phyloP scores from a whole-genome alignment of 2,797 vertebrate genomes.

The Mallotus villosus region DNA sequence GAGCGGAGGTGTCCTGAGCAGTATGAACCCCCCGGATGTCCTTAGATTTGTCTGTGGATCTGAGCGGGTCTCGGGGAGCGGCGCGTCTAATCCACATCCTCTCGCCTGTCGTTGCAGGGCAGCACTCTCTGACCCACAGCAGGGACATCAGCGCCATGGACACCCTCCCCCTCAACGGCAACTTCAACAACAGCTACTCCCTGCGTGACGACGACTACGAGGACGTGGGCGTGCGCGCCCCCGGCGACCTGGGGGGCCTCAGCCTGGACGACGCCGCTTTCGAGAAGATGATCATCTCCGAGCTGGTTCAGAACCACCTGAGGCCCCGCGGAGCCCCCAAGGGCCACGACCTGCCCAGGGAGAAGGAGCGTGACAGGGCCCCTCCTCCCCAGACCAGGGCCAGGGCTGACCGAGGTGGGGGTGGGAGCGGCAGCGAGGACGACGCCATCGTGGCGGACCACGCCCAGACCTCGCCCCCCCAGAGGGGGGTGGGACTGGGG shows the following conservation, averaged over 20 bases:
- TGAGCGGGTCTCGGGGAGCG: conserved; percentile 9
- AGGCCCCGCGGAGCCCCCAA: conserved; percentile 80
- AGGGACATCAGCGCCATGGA: conserved; percentile 99
- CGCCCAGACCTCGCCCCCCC: conserved; percentile 82
- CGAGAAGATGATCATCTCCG: conserved; percentile 99
- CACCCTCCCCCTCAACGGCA: conserved; percentile 99
- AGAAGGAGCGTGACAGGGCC: conserved; percentile 46
- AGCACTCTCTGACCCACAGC: conserved; percentile 98
- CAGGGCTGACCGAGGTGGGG: conserved; percentile 64
- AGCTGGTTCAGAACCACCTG: conserved; percentile 98
- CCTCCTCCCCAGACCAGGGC: conserved; percentile 56
- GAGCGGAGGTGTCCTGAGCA: conserved; percentile 86
- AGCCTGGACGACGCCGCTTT: conserved; percentile 93
- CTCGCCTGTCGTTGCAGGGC: conserved; percentile 83
- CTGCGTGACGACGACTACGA: conserved; percentile 90
- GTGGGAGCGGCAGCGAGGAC: conserved; percentile 88
- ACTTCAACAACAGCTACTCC: conserved; percentile 99
- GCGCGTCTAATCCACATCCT: conserved; percentile 36
- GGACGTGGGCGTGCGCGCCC: conserved; percentile 80
- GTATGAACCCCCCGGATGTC: conserved; percentile 78
- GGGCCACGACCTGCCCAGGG: conserved; percentile 57
- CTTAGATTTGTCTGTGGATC: conserved; percentile 42
- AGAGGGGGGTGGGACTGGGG: conserved; percentile 64
- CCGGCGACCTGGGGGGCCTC: conserved; percentile 85
- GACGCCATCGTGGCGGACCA: conserved; percentile 86